Evolutionary conservation across 1,140 invertebrate species (phyloP), one percentile per base, ranked within the genome.

Genomic region (Heterodera schachtii): DNA sequence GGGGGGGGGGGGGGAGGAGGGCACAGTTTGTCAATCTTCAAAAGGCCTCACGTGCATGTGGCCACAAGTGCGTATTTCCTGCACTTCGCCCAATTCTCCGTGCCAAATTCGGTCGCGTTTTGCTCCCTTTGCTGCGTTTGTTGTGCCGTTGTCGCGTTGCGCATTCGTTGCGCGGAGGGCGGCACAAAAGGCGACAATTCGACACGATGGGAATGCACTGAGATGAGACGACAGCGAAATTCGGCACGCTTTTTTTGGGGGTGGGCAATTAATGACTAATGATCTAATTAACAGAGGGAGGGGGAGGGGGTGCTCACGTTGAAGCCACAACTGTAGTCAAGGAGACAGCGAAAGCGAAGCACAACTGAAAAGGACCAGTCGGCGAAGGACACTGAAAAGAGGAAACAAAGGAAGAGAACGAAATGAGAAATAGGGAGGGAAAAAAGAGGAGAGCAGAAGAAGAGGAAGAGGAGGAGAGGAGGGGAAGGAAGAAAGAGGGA

Each of bases 311-410:
- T 49, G 16, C 19, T 70, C 44, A 84, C 84, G 67, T 84, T 69
- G 52, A 99, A 99, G 73, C 97, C 97, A 80, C 97, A 98, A 85
- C 97, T 99, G 91, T 99, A 99, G 92, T 99, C 97, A 81, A 99
- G 92, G 41, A 99, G 93, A 93, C 97, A 99, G 87, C 97, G 93
- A 93, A 99, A 99, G 86, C 97, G 93, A 82, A 98, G 96, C 75
- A 82, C 81, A 8, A 82, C 66, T 13, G 76, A 46, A 13, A 78
- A n/a, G 43, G 44, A 46, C 52, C 80, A 67, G 5, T 81, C 64
- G 71, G 1, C 49, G 21, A 64, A 43, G 7, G 44, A n/a, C 49
- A n/a, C 80, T 81, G 80, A 44, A 75, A 75, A 2, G 8, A 52
- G 49, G 4, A 60, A 4, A 19, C n/a, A n/a, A 19, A 60, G 13